A percentile compares a stretch with the other conserved stretches of the same genome.
phyloP scores from a whole-genome alignment of 2,888 invertebrate genomes.

The Drosophila rellima region DNA sequence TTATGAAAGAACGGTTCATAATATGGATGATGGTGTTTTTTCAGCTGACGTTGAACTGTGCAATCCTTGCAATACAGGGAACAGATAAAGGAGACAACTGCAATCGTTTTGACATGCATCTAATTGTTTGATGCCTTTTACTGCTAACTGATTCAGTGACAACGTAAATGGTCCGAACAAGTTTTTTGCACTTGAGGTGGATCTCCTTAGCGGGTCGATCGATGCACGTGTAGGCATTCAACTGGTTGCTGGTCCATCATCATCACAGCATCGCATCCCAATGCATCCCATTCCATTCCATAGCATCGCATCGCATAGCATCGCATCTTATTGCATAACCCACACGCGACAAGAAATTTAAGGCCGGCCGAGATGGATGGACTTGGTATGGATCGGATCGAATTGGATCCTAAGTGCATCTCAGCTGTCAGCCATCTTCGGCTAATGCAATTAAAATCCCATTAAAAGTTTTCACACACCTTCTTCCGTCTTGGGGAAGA shows the following conservation, averaged over 20 bases:
- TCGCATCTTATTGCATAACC: constrained; percentile 69
- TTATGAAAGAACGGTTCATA: constrained; percentile 9
- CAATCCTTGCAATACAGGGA: constrained; percentile 9
- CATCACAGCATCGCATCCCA: constrained; percentile 3
- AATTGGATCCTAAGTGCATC: constrained; percentile 40
- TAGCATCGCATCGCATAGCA: constrained; percentile 1
- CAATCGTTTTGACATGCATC: constrained; percentile 67
- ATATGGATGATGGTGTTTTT: constrained; percentile 9
- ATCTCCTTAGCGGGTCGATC: constrained; percentile 43
- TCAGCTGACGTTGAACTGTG: constrained; percentile 19
- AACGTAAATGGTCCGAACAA: constrained; percentile 62
- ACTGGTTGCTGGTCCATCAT: constrained; percentile 24
- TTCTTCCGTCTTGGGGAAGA: constrained; percentile 20
- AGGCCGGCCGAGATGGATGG: constrained; percentile 47
- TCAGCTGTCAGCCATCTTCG: constrained; percentile 67
- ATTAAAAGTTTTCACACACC: constrained; percentile 81
- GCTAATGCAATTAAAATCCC: constrained; percentile 77
- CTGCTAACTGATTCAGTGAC: constrained; percentile 62
- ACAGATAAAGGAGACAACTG: constrained; percentile 31
- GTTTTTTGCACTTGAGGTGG: constrained; percentile 62
- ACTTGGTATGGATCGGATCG: constrained; percentile 19
- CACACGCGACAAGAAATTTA: constrained; percentile 76
- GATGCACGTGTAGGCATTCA: constrained; percentile 76
- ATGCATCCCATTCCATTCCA: constrained; percentile 4
- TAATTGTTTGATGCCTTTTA: constrained; percentile 79